Percentiles rank a stretch among this genome's conserved stretches.
phyloP scores from a whole-genome alignment of 1,140 invertebrate genomes.

The Idris sp. region DNA sequence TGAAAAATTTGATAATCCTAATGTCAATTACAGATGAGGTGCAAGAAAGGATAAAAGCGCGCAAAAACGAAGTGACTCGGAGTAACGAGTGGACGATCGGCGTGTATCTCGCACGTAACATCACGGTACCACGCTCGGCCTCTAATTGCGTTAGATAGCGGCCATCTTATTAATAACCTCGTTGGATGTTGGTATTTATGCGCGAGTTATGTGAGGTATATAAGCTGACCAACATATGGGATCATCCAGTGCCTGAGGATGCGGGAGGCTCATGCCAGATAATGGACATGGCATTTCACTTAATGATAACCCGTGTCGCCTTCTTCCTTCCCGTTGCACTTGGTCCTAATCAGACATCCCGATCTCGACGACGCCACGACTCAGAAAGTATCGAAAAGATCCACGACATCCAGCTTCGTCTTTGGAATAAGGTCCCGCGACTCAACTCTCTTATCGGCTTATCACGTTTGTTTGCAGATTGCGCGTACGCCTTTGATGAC shows the following conservation, averaged over 20 bases:
- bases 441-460: conserved; percentile 44
- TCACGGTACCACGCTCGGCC: conserved; percentile 48
- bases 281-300: conserved; percentile 78
- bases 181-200: conserved; percentile 54
- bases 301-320: conserved; percentile 75
- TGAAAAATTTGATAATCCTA: conserved; percentile 11
- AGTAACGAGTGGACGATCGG: conserved; percentile 44
- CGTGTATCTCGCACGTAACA: conserved; percentile 67
- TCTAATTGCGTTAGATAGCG: conserved; percentile 78
- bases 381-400: conserved; percentile 62
- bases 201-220: conserved; percentile 47
- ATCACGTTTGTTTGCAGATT: background rate
- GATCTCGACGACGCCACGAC: conserved; percentile 63
- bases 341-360: conserved; percentile 60
- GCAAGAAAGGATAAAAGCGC: conserved; percentile 40
- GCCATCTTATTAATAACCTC: conserved; percentile 76
- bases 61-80: conserved; percentile 1
- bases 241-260: conserved; percentile 63
- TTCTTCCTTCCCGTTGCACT: conserved; percentile 50
- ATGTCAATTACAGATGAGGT: conserved; percentile 25
- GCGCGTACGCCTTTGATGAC: conserved; percentile 1
- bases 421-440: conserved; percentile 26
- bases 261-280: conserved; percentile 71
- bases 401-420: conserved; percentile 28
- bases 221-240: conserved; percentile 53